A percentile compares a stretch with the other conserved stretches of the same genome.
phyloP scores from a whole-genome alignment of 2,888 invertebrate genomes.

The Phortica okadai region DNA sequence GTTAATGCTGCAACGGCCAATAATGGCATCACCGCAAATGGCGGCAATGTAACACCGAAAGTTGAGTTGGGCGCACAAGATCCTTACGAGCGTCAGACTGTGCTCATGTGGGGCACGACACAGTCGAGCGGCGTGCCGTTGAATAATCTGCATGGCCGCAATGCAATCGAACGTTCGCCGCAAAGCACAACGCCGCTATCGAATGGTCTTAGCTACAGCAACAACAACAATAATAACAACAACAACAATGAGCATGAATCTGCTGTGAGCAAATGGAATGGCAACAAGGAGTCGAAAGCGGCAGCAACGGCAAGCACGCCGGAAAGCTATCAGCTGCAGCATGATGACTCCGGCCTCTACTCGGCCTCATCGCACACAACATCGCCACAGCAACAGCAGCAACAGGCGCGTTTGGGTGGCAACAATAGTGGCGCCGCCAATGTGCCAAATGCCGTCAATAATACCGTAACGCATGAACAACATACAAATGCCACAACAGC shows the following conservation, averaged over 20 bases:
- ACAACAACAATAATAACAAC: slow-evolving; percentile 45
- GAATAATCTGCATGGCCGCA: slow-evolving; percentile 67
- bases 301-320: slow-evolving; percentile 60
- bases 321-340: slow-evolving; percentile 70
- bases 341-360: slow-evolving; percentile 71
- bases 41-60: slow-evolving; percentile 71
- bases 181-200: slow-evolving; percentile 74
- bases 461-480: slow-evolving; percentile 61
- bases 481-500: slow-evolving; percentile 46
- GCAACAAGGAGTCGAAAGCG: slow-evolving; percentile 58
- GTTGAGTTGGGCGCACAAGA: slow-evolving; percentile 73
- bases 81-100: slow-evolving; percentile 85
- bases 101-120: slow-evolving; percentile 93
- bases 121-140: slow-evolving; percentile 75
- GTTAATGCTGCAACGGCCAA: slow-evolving; percentile 58
- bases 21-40: slow-evolving; percentile 52
- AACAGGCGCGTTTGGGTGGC: slow-evolving; percentile 47
- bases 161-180: slow-evolving; percentile 72
- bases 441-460: slow-evolving; percentile 55
- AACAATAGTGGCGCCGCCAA: slow-evolving; percentile 41
- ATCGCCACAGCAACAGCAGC: slow-evolving; percentile 68
- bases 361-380: slow-evolving; percentile 73
- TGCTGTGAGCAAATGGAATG: slow-evolving; percentile 68
- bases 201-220: slow-evolving; percentile 70
- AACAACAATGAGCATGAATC: slow-evolving; percentile 62